Evolutionary conservation across 64 coral and sea anemone genomes (phyloP), one percentile per base, ranked within the genome.

Genomic region (Cladopsammia gracilis): DNA sequence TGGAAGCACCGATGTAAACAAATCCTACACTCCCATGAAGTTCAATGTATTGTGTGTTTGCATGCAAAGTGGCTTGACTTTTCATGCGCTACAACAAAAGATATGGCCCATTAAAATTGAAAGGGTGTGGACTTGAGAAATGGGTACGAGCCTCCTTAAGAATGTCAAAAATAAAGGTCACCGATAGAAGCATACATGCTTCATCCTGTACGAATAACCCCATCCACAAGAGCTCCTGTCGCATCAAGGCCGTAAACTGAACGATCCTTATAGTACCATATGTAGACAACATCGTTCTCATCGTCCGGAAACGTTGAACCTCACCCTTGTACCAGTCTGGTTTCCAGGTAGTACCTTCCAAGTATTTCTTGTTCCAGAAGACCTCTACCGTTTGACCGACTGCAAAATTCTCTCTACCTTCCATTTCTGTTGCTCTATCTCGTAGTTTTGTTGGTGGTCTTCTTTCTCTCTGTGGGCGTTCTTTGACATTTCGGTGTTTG

Each of bases 291-390:
- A 62, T 82, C 79, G 15, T 82, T 34, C 25, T 82, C 79, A 3
- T 82, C 79, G 14, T 82, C 79, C n/a, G n/a, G 25, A 56, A 82
- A 18, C 50, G 26, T 60, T 82, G 54, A 19, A 82, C 25, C 14
- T 82, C 79, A 7, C 79, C 79, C 25, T 18, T 56, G 19, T 82
- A 82, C 79, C 79, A 82, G 26, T 52, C 79, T n/a, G 50, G 50
- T 82, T 82, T 26, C 79, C 79, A 82, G 10, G 19, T 60, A 1
- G 79, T 82, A 11, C 77, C 43, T 52, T 20, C n/a, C n/a, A n/a
- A n/a, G n/a, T 52, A 24, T 53, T 79, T 52, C 0, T 79, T 44
- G 5, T 13, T 79, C 78, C 53, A 61, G 16, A 82, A 59, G 19
- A 82, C 78, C 19, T 82, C 53, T 61, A 82, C 71, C 4, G 46